Conservation (phyloP, 2,113 vertebrate species). For the Saguinus imperator region DNA sequence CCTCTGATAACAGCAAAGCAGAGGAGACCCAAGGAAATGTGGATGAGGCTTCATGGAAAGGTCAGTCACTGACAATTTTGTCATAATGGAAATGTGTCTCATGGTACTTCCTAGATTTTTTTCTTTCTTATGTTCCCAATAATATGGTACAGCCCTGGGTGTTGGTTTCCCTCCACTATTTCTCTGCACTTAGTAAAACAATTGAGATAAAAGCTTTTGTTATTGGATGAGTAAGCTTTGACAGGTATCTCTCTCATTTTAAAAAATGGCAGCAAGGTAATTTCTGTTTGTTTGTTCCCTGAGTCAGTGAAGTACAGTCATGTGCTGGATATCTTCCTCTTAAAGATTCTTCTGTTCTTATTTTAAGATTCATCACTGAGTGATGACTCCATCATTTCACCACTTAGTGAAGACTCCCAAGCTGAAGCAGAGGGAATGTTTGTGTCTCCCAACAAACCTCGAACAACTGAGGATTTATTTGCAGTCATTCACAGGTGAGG, state of each 20-base stretch:
- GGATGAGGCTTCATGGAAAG: conserved; percentile 89
- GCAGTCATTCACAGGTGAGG: conserved; percentile 98
- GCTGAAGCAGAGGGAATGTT: conserved; percentile 92
- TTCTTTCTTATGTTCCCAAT: not conserved
- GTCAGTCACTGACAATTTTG: conserved; percentile 80
- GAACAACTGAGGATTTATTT: conserved; percentile 98
- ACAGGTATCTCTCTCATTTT: not conserved
- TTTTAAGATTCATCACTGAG: conserved; percentile 88
- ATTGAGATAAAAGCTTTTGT: not conserved
- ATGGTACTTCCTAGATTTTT: not conserved
- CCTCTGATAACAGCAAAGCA: conserved; percentile 87
- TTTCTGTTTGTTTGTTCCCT: not conserved
- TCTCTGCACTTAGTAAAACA: conserved; percentile 36
- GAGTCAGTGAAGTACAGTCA: not conserved
- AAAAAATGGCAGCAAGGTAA: not conserved
- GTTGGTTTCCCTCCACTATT: not conserved
- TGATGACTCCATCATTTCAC: conserved; percentile 93
- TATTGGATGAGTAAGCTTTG: not conserved
- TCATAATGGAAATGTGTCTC: not conserved
- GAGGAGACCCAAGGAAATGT: conserved; percentile 82
- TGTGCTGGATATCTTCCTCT: not conserved
- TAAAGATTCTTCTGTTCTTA: conserved; percentile 70
- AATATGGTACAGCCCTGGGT: not conserved
- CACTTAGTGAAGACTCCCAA: conserved; percentile 94
- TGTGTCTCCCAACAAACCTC: conserved; percentile 95